These are phyloP conservation scores for Myotis daubentonii DNA, from an alignment of 2,797 vertebrate species.

Conservation along the genomic window DNA sequence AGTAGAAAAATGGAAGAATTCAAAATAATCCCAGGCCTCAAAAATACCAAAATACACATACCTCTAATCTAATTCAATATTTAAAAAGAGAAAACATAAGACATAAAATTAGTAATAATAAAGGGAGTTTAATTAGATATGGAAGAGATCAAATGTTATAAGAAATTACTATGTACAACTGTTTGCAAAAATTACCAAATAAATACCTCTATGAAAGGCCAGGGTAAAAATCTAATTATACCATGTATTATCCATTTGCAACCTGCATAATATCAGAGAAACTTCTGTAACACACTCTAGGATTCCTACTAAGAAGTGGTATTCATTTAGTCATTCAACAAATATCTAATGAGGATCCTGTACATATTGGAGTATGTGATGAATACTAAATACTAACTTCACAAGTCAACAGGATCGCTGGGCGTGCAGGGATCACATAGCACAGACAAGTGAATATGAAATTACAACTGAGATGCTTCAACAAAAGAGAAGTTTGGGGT, in stretches of 20 bases:
- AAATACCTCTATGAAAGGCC: neutral
- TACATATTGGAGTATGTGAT: neutral
- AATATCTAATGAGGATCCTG: neutral
- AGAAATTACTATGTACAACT: slow-evolving; percentile 3
- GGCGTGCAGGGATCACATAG: neutral
- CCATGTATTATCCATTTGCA: neutral
- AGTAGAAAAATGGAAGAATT: slow-evolving; percentile 40
- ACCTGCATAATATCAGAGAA: neutral
- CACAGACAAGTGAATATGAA: neutral
- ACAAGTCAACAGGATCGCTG: neutral
- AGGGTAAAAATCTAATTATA: neutral
- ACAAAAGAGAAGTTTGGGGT: neutral
- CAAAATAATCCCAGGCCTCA: neutral
- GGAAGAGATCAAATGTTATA: neutral
- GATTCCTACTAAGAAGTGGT: neutral
- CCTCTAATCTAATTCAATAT: slow-evolving; percentile 11
- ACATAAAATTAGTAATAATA: slow-evolving; percentile 16
- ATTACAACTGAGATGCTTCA: neutral
- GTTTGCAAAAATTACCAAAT: neutral
- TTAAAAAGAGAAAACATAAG: neutral
- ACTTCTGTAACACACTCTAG: neutral
- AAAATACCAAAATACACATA: slow-evolving; percentile 21
- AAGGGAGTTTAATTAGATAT: neutral
- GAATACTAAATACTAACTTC: slow-evolving; percentile 9
- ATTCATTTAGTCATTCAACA: slow-evolving; percentile 26